Conservation (phyloP, 2,888 invertebrate species). For the Ashinkailepas kermadecensis region DNA sequence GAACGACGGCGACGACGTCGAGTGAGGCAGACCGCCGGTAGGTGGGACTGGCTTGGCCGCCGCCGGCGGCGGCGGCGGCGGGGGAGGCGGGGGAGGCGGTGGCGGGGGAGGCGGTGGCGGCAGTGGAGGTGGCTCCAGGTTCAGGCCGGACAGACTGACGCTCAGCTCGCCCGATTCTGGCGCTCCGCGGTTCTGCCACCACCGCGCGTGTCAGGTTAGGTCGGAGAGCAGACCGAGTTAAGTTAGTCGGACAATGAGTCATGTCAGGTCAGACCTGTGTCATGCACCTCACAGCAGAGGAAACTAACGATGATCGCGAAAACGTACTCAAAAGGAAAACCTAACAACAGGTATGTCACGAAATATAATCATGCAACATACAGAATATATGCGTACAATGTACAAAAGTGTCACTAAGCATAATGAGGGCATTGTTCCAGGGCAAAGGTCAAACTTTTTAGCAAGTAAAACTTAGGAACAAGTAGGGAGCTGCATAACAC, state of each 20-base stretch:
- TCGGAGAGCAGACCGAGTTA: too few species aligned
- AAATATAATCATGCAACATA: background rate
- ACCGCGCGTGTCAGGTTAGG: background rate
- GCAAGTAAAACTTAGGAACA: background rate
- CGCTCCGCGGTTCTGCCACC: background rate
- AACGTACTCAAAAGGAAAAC: background rate
- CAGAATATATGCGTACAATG: too few species aligned
- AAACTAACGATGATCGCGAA: background rate
- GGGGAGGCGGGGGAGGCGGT: too few species aligned
- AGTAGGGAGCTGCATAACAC: background rate
- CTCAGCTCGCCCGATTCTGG: background rate
- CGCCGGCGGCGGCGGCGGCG: background rate
- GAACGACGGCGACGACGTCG: conserved; percentile 34
- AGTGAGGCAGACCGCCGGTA: conserved; percentile 29
- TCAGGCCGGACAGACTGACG: background rate
- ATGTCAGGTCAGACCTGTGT: too few species aligned
- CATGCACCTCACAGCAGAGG: too few species aligned
- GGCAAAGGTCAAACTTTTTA: background rate
- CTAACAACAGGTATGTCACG: background rate
- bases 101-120: too few species aligned
- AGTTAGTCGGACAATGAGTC: too few species aligned
- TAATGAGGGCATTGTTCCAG: too few species aligned
- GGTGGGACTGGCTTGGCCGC: background rate
- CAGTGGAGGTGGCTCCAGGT: background rate
- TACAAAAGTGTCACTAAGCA: too few species aligned